Percentiles rank a stretch among this genome's conserved stretches.
phyloP scores from a whole-genome alignment of 1,140 invertebrate species.

The Plutomurus gul region DNA sequence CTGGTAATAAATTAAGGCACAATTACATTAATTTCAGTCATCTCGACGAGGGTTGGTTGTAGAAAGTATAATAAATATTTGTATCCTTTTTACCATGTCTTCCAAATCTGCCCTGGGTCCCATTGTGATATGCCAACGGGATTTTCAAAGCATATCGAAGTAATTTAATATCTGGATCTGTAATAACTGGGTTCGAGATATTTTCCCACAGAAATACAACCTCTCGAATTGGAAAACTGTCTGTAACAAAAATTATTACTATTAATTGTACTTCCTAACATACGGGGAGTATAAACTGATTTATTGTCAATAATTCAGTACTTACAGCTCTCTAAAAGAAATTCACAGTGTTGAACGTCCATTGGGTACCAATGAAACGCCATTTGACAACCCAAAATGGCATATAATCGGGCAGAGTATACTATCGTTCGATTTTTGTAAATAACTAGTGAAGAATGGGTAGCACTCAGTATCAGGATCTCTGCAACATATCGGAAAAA shows the following conservation, averaged over 20 bases:
- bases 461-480: not conserved
- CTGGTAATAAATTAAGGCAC: slow-evolving; percentile 53
- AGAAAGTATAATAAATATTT: not conserved
- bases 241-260: not conserved
- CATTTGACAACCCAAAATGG: slow-evolving; percentile 72
- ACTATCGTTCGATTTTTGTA: slow-evolving; percentile 77
- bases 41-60: not conserved
- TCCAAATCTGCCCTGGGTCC: not conserved
- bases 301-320: not conserved
- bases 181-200: not conserved
- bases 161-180: not conserved
- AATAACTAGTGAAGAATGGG: slow-evolving; percentile 56
- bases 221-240: not conserved
- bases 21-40: not conserved
- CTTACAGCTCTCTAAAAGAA: slow-evolving; percentile 81
- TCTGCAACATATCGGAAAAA: not conserved
- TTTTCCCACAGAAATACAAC: not conserved
- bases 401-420: slow-evolving; percentile 77
- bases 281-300: too few species aligned
- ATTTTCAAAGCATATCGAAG: not conserved
- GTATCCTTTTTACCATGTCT: not conserved
- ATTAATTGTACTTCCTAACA: too few species aligned
- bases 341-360: slow-evolving; percentile 80
- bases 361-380: slow-evolving; percentile 77
- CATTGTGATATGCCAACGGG: not conserved